Percentiles rank a stretch among this genome's conserved stretches.
These are phyloP conservation scores for Zoroaster sp. DNA, from an alignment of 53 echinoderm and acorn worm genomes.

Conservation along the genomic window DNA sequence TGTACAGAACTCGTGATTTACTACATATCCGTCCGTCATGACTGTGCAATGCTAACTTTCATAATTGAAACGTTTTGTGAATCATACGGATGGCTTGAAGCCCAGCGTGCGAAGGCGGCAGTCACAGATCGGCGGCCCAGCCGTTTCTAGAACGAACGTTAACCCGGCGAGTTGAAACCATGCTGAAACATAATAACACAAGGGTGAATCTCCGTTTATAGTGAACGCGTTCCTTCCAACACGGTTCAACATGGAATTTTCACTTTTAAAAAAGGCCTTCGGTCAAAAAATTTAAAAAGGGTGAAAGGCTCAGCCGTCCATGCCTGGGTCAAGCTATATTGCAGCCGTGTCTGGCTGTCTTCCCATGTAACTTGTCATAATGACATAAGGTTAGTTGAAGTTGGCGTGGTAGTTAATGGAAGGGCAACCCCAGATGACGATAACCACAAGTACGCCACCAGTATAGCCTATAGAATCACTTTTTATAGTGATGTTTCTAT, in stretches of 20 bases:
- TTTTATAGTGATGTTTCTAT: not conserved
- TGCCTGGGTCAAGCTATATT: not conserved
- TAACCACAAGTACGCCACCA: not conserved
- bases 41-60: not conserved
- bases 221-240: slow-evolving; percentile 18
- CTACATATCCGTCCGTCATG: not conserved
- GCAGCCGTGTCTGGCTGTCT: not conserved
- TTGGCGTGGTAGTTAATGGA: slow-evolving; percentile 37
- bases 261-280: not conserved
- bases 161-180: not conserved
- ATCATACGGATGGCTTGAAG: not conserved
- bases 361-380: slow-evolving; percentile 16
- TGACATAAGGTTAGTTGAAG: slow-evolving; percentile 1
- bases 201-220: slow-evolving; percentile 24
- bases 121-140: not conserved
- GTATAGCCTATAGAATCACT: not conserved
- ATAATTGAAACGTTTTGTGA: not conserved
- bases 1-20: not conserved
- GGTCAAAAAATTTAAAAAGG: not conserved
- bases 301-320: not conserved
- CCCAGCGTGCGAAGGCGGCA: not conserved
- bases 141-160: not conserved
- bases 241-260: slow-evolving; percentile 1
- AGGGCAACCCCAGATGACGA: not conserved
- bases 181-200: not conserved